Conservation (phyloP, 2,113 vertebrate genomes). For the Rhinolophus ferrumequinum region DNA sequence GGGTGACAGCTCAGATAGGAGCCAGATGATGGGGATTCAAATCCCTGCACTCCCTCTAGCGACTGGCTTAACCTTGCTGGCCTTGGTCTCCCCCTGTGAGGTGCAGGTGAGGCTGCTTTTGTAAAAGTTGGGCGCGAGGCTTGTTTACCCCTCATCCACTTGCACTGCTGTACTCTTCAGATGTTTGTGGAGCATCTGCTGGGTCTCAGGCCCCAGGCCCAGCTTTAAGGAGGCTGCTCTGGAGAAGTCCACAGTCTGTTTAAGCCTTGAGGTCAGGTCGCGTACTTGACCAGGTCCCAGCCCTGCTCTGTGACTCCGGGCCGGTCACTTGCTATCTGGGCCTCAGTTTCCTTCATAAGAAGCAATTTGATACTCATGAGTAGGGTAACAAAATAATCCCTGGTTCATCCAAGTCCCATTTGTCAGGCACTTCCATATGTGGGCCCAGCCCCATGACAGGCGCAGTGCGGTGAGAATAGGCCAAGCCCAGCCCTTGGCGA, state of each 20-base stretch:
- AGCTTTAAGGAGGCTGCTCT: not conserved
- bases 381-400: not conserved
- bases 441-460: not conserved
- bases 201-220: too few species aligned
- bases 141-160: fast-evolving
- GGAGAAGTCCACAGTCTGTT: not conserved
- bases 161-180: not conserved
- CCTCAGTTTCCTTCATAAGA: not conserved
- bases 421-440: not conserved
- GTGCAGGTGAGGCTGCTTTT: not conserved
- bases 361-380: not conserved
- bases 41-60: not conserved
- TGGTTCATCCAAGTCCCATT: not conserved
- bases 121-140: not conserved
- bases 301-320: not conserved
- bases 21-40: not conserved
- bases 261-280: not conserved
- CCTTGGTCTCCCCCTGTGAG: not conserved
- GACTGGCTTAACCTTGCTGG: not conserved
- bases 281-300: not conserved
- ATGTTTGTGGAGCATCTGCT: fast-evolving
- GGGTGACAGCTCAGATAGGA: not conserved
- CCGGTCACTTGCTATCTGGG: not conserved
- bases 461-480: not conserved
- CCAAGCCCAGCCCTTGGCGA: not conserved